phyloP scores from a whole-genome alignment of 2,113 vertebrate genomes.

The Chelonoidis abingdonii region DNA sequence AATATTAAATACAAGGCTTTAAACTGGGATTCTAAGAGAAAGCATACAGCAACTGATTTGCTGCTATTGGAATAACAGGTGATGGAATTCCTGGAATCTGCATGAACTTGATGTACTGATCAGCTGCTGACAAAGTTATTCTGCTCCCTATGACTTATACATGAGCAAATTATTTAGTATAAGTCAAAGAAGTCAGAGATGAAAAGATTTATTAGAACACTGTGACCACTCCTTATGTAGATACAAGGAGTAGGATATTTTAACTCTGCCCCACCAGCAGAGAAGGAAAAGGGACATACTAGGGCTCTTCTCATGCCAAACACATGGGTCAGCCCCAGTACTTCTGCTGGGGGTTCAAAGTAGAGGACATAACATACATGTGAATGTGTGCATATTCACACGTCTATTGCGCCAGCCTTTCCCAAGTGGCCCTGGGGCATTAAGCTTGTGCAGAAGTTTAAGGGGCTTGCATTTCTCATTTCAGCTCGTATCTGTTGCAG shows the following conservation, averaged over 20 bases:
- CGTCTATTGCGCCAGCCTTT: not conserved
- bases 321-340: not conserved
- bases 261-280: not conserved
- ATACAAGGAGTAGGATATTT: not conserved
- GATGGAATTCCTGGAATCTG: not conserved
- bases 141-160: not conserved
- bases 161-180: not conserved
- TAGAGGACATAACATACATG: not conserved
- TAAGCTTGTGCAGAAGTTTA: not conserved
- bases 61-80: not conserved
- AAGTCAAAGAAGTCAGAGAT: not conserved
- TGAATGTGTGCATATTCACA: not conserved
- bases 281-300: not conserved
- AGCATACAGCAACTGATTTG: not conserved
- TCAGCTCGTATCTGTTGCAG: not conserved
- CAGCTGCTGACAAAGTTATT: not conserved
- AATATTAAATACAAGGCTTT: not conserved
- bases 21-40: not conserved
- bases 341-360: not conserved
- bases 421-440: not conserved
- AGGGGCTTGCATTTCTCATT: not conserved
- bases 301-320: not conserved
- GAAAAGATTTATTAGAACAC: not conserved
- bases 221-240: rapidly evolving
- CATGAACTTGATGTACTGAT: not conserved